Percentiles rank a stretch among this genome's conserved stretches.
Evolutionary conservation across 2,797 vertebrate genomes (phyloP).

Genomic region (Phataginus tetradactyla): DNA sequence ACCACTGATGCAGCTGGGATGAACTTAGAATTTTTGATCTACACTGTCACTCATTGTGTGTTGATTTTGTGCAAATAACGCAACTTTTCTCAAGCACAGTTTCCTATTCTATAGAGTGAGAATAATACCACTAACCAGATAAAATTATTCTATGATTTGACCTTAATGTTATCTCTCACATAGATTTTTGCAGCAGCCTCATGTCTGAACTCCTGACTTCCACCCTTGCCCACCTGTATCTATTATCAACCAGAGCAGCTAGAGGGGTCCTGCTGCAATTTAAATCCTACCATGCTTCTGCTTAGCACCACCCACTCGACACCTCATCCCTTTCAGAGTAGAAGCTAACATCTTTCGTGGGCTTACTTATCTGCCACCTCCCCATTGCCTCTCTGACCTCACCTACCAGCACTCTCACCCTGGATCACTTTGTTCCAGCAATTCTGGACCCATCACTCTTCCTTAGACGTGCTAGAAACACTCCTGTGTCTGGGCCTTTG

Average conservation of each 20-base stretch:
- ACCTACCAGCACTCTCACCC: not conserved
- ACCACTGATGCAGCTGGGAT: not conserved
- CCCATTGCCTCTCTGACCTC: not conserved
- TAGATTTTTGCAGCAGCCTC: not conserved
- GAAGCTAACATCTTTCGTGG: not conserved
- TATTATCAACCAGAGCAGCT: not conserved
- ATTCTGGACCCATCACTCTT: not conserved
- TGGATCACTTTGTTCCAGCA: not conserved
- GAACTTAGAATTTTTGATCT: not conserved
- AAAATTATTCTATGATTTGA: not conserved
- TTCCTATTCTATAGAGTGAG: not conserved
- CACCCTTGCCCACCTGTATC: not conserved
- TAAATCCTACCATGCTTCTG: not conserved
- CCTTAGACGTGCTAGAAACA: not conserved
- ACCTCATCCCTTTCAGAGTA: not conserved
- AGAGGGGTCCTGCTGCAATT: not conserved
- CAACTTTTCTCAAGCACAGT: not conserved
- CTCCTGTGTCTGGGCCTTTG: not conserved
- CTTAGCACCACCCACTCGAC: no score
- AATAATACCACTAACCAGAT: not conserved
- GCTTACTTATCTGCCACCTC: not conserved
- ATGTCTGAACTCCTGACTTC: not conserved
- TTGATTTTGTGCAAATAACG: conserved; percentile 13
- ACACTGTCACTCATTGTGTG: not conserved
- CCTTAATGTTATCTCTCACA: not conserved